Evolutionary conservation across 2,888 invertebrate species (phyloP), one percentile per base, ranked within the genome.

Genomic region (Odontocerum albicorne): DNA sequence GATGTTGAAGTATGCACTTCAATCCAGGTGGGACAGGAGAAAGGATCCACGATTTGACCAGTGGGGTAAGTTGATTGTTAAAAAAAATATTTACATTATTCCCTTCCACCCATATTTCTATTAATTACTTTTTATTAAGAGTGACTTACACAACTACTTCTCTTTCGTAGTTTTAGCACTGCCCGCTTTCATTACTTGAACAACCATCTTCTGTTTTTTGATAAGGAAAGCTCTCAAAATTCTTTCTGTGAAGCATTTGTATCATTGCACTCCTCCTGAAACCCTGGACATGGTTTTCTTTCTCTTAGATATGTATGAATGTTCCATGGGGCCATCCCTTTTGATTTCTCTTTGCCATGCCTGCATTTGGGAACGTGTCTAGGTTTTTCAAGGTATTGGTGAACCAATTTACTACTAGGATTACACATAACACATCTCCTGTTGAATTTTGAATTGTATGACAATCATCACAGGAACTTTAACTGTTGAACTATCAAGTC

Each of bases 361-460:
- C 98, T 99, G 78, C 98, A 99, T 83, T 90, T 94, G 61, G 98
- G 97, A 71, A 97, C 90, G 78, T 90, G 92, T 81, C 93, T 96
- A 63, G 91, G 88, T 74, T 99, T 99, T 81, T 99, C 99, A 40
- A 94, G 85, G 77, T 99, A 98, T 68, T 97, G 93, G 72, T 97
- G 98, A 0, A 98, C 97, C 67, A 98, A 81, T 67, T 92, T 90
- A 59, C 99, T 98, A 74, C 99, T 97, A 66, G 98, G 98, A 70
- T 98, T 98, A 71, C 96, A 90, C 51, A 96, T 95, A 75, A 96
- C 91, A 79, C 90, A 89, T 75, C 95, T 88, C 78, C 90, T 88
- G 80, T 97, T 97, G 68, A 97, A 97, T 75, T 92, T 93, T 69
- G 99, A 99, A 81, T 99, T 99, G 85, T 99, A 99, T 72, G 96